Evolutionary conservation across 2,888 invertebrate species (phyloP), one percentile per base, ranked within the genome.

Genomic region (Euproctis similis): DNA sequence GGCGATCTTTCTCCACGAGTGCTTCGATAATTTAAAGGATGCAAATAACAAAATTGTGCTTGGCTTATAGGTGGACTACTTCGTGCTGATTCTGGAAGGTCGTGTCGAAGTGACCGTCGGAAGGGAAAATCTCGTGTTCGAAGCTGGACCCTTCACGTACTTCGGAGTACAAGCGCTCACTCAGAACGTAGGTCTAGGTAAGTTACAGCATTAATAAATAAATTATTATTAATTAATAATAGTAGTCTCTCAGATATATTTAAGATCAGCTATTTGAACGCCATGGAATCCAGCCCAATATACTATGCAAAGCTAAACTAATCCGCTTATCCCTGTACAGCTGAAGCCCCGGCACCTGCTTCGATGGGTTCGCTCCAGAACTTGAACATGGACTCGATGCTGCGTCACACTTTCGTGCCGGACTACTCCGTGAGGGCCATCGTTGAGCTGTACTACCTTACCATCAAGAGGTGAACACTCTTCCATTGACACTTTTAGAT

Each of bases 91-190:
- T 51, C 82, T 98, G 46, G 97, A 98, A 71, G 98, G 97, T 1
- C 90, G 95, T 16, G 97, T 96, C 20, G 93, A 96, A 73, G 97
- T 98, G 24, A 94, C 92, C 0, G 94, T 98, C 31, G 98, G 98
- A 1, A 89, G 89, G 40, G 97, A 97, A 77, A 92, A 92, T 67
- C 87, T 98, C 53, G 87, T 92, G 31, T 98, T 97, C 70, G 96
- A 97, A 67, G 93, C 94, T 36, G 97, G 98, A 0, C 96, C 97
- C 7, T 98, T 98, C 81, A 94, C 95, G 0, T 96, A 92, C 77
- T 98, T 97, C 74, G 94, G 94, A 5, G 90, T 91, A 8, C 94
- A 96, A 65, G 94, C 94, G 1, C 86, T 96, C 21, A 88, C 88
- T 8, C 90, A 90, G 55, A 92, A 90, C 59, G 86, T 92, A 6